A percentile compares a stretch with the other conserved stretches of the same genome.
Conservation (phyloP, 2,113 vertebrate species). For the Tauraco erythrolophus region DNA sequence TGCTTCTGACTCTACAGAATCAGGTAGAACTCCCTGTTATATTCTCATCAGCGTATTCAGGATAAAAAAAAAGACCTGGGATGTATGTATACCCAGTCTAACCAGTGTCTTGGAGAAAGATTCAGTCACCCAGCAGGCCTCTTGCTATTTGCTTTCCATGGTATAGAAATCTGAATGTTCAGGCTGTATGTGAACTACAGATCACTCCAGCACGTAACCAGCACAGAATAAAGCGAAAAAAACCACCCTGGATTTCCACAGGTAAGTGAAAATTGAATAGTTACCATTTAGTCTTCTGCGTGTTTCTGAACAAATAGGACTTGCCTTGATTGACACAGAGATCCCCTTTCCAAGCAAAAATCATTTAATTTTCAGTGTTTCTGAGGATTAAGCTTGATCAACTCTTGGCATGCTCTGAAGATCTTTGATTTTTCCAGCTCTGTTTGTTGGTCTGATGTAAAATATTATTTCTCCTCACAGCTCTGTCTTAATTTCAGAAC, state of each 20-base stretch:
- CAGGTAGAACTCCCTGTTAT: not conserved
- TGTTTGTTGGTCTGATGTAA: not conserved
- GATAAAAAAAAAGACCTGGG: accelerated
- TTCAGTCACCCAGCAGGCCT: not conserved
- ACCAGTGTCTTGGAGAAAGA: not conserved
- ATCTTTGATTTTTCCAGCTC: not conserved
- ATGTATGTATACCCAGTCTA: not conserved
- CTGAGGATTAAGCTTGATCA: not conserved
- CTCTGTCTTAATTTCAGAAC: not conserved
- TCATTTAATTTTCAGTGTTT: not conserved
- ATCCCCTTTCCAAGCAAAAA: not conserved
- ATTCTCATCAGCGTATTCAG: not conserved
- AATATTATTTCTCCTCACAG: not conserved
- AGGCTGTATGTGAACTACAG: not conserved
- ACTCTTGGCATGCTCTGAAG: not conserved
- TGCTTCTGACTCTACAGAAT: not conserved
- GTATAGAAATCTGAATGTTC: not conserved
- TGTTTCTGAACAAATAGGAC: not conserved
- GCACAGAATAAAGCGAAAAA: not conserved
- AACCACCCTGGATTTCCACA: not conserved
- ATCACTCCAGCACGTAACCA: not conserved
- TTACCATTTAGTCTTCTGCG: not conserved
- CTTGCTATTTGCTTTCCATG: not conserved
- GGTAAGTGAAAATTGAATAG: not conserved
- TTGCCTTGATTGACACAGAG: not conserved